Conservation (phyloP, 2,113 vertebrate species). For the Rhinolophus sinicus region DNA sequence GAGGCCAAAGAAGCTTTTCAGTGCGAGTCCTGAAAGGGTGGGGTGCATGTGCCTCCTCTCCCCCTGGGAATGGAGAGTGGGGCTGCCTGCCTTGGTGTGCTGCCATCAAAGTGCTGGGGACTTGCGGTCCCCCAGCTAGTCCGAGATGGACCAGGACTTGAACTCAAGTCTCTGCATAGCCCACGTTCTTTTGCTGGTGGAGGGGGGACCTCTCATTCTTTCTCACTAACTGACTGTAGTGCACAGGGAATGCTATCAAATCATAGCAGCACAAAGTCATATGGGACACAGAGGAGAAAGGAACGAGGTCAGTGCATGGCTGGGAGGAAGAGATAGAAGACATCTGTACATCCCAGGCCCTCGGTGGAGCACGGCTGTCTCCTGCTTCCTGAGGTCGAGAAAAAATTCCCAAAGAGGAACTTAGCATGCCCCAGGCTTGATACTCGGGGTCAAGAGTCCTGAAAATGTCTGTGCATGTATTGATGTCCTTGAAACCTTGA, state of each 20-base stretch:
- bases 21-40: not conserved
- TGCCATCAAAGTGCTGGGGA: accelerated
- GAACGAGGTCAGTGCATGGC: not conserved
- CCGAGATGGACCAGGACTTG: not conserved
- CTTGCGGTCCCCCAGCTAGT: accelerated
- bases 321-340: conserved; percentile 41
- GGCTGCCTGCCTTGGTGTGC: too few species aligned
- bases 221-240: not conserved
- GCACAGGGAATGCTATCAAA: not conserved
- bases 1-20: not conserved
- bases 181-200: not conserved
- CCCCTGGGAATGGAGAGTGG: too few species aligned
- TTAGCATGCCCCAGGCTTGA: accelerated
- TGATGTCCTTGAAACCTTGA: not conserved
- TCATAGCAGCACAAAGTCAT: not conserved
- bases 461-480: not conserved
- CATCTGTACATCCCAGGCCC: not conserved
- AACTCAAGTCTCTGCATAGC: not conserved
- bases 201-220: accelerated
- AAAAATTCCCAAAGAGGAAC: not conserved
- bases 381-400: conserved; percentile 24
- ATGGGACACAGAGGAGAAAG: not conserved
- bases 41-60: not conserved
- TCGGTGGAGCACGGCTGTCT: accelerated
- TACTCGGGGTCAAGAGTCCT: not conserved